Base-by-base conservation (phyloP, 2,113 vertebrate species). In the Sebastes schlegelii region DNA sequence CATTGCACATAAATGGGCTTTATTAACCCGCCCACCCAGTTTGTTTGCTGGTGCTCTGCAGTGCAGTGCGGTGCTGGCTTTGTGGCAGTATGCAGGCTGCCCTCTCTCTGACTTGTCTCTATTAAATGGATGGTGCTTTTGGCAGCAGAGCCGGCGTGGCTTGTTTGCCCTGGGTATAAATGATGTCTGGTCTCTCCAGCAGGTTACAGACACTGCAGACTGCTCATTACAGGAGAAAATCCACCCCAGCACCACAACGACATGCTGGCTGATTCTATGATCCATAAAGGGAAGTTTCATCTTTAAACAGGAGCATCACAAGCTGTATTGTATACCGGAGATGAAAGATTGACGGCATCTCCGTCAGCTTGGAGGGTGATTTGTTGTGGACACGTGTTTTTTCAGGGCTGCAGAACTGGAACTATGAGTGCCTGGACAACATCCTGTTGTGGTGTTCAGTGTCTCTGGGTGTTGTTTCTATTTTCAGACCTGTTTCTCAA, bases 91-190 rank as follows among this genome's bases (percentile, higher is more conserved):
- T 78, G 81, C 83, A 77, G 61, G 45, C 74, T 75, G 82, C 74
- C 85, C 83, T 84, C 79, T 81, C 84, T 86, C 70, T 83, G 86
- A 78, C 85, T 85, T 75, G 70, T 78, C 89, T 80, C 83, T 79
- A 86, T 92, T 90, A 92, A 89, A 90, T 76, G 84, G 54, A 88
- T 83, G 90, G 76, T 79, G 79, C 75, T 88, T 86, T 89, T 91
- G 89, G 88, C 88, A 90, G 87, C 60, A 11, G 77, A 78, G 84
- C 34, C 74, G 67, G 62, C 85, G 88, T 86, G 87, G 71, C 84
- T 86, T 77, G 83, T 88, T 89, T 87, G 82, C 73, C 66, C 75
- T 14, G 72, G 57, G 66, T 85, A 80, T 85, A 88, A 90, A 91
- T 87, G 84, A 88, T 85, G 90, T 90, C 87, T 90, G 68, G 79